Percentiles rank a stretch among this genome's conserved stretches.
phyloP scores from a whole-genome alignment of 2,797 vertebrate genomes.

The Syngnathus acus region DNA sequence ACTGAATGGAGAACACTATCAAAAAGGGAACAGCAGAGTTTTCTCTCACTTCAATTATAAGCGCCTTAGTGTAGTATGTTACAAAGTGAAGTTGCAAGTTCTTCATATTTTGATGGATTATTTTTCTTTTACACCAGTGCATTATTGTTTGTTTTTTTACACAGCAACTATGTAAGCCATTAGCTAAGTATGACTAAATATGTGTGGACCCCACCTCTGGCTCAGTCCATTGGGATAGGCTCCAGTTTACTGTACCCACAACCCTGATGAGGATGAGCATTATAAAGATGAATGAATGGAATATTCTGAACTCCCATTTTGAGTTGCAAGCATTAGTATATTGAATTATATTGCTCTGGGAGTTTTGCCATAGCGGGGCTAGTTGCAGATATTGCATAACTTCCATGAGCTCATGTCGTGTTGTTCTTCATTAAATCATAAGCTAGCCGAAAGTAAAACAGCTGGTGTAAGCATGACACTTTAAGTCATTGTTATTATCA shows the following conservation, averaged over 20 bases:
- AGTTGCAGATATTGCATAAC: too few species aligned
- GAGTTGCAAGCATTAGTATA: too few species aligned
- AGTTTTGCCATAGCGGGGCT: too few species aligned
- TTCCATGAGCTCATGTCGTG: too few species aligned
- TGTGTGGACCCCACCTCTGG: too few species aligned
- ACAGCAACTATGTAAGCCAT: too few species aligned
- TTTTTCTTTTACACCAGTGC: background rate
- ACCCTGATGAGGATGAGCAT: background rate
- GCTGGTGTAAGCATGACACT: slow-evolving; percentile 43
- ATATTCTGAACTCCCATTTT: too few species aligned
- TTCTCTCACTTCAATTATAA: background rate
- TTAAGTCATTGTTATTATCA: slow-evolving; percentile 54
- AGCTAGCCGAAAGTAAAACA: too few species aligned
- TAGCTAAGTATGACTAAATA: too few species aligned
- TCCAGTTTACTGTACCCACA: background rate
- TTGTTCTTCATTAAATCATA: too few species aligned
- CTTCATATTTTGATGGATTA: background rate
- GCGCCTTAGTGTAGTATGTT: slow-evolving; percentile 1
- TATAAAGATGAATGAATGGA: background rate
- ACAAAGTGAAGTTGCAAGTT: background rate
- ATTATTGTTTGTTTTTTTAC: background rate
- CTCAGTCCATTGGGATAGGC: background rate
- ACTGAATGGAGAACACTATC: background rate
- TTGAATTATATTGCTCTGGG: too few species aligned
- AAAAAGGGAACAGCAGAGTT: background rate